Percentiles rank a stretch among this genome's conserved stretches.
These are phyloP conservation scores for Calephelis perditalis DNA, from an alignment of 2,888 invertebrate genomes.

Conservation along the genomic window DNA sequence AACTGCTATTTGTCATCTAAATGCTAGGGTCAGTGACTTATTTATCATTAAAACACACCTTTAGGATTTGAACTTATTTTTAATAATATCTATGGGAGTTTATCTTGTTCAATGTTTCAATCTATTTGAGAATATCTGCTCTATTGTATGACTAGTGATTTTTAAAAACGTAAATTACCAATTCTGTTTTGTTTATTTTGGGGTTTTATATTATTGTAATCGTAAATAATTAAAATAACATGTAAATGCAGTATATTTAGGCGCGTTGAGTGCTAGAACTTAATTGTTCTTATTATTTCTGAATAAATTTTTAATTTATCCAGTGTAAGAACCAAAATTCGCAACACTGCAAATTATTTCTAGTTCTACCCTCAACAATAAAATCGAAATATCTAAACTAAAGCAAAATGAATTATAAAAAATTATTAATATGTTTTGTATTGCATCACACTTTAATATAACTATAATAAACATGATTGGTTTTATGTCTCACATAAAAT, in stretches of 20 bases:
- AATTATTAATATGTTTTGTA: slow-evolving; percentile 59
- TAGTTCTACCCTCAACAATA: slow-evolving; percentile 5
- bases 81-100: slow-evolving; percentile 11
- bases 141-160: slow-evolving; percentile 66
- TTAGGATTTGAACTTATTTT: slow-evolving; percentile 10
- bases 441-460: slow-evolving; percentile 62
- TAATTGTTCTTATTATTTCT: neutral
- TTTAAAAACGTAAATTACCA: slow-evolving; percentile 18
- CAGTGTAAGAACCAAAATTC: neutral
- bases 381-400: slow-evolving; percentile 33
- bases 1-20: neutral
- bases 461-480: slow-evolving; percentile 45
- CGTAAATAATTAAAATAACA: slow-evolving; percentile 4
- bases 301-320: slow-evolving; percentile 1
- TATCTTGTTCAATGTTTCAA: slow-evolving; percentile 28
- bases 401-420: slow-evolving; percentile 56
- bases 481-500: slow-evolving; percentile 33
- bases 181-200: slow-evolving; percentile 4
- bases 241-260: slow-evolving; percentile 11
- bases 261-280: neutral
- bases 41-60: neutral
- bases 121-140: slow-evolving; percentile 55
- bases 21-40: neutral
- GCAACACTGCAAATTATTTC: neutral
- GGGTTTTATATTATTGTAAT: slow-evolving; percentile 3